phyloP scores from a whole-genome alignment of 2,888 invertebrate species.

The Adela reaumurella region DNA sequence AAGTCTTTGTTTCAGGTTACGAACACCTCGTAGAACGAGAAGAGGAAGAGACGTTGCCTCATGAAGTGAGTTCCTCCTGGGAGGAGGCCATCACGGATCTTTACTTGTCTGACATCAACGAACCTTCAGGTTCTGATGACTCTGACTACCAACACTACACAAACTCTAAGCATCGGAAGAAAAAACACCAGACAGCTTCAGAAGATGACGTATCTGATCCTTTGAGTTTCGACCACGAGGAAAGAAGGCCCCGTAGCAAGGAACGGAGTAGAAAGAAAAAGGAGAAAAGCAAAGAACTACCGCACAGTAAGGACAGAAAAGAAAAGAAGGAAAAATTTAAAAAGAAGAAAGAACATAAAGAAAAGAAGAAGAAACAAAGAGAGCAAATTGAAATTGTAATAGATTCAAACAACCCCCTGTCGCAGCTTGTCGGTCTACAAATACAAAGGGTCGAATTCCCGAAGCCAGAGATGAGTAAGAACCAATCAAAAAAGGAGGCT shows the following conservation, averaged over 20 bases:
- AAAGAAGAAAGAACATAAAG: neutral
- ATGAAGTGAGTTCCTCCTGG: constrained; percentile 14
- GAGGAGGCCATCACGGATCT: constrained; percentile 19
- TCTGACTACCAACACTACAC: constrained; percentile 10
- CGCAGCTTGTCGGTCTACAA: neutral
- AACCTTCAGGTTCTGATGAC: constrained; percentile 21
- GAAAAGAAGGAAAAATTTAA: constrained; percentile 5
- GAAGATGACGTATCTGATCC: constrained; percentile 27
- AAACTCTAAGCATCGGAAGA: neutral
- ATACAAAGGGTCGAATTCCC: neutral
- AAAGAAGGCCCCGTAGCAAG: neutral
- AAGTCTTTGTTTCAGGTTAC: constrained; percentile 27
- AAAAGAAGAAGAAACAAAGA: constrained; percentile 7
- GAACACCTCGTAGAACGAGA: constrained; percentile 41
- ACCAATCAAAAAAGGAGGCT: constrained; percentile 4
- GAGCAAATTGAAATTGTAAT: neutral
- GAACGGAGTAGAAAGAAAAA: constrained; percentile 1
- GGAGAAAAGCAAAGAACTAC: constrained; percentile 17
- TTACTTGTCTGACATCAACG: constrained; percentile 11
- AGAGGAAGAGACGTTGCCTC: constrained; percentile 22
- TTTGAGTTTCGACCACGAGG: constrained; percentile 24
- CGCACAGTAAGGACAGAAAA: constrained; percentile 5
- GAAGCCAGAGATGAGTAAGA: constrained; percentile 2
- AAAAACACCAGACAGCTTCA: neutral
- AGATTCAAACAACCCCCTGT: too few relatives aligned